Conservation (phyloP, 2,888 invertebrate species). For the Brachypterus glaber region DNA sequence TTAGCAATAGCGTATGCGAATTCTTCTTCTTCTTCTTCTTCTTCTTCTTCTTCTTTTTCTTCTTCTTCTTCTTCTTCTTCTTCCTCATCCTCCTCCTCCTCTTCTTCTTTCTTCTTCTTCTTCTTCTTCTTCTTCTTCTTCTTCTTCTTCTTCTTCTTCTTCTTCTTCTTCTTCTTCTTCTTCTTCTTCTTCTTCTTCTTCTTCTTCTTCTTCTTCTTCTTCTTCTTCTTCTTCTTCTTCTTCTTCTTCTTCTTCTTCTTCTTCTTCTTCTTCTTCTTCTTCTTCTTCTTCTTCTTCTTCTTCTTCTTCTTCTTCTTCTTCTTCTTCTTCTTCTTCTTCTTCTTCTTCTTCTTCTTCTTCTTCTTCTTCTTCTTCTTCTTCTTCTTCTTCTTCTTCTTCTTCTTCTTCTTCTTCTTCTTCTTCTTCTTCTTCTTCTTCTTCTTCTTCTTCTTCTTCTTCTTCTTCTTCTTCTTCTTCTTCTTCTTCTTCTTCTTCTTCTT, state of each 20-base stretch:
- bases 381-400: too few relatives aligned
- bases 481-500: too few relatives aligned
- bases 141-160: conserved; percentile 2
- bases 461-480: too few relatives aligned
- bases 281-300: conserved; percentile 1
- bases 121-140: conserved; percentile 2
- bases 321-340: too few relatives aligned
- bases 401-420: too few relatives aligned
- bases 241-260: conserved; percentile 2
- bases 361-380: too few relatives aligned
- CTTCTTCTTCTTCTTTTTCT: conserved; percentile 2
- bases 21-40: conserved; percentile 2
- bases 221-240: conserved; percentile 2
- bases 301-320: conserved; percentile 1
- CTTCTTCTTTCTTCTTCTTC: conserved; percentile 2
- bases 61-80: conserved; percentile 2
- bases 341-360: too few relatives aligned
- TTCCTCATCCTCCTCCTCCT: too few relatives aligned
- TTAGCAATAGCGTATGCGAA: too few relatives aligned
- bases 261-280: conserved; percentile 2
- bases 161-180: conserved; percentile 2
- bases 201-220: conserved; percentile 2
- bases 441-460: too few relatives aligned
- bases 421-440: too few relatives aligned
- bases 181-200: conserved; percentile 2